phyloP scores from a whole-genome alignment of 2,113 vertebrate species.

The Gallinago undulata region DNA sequence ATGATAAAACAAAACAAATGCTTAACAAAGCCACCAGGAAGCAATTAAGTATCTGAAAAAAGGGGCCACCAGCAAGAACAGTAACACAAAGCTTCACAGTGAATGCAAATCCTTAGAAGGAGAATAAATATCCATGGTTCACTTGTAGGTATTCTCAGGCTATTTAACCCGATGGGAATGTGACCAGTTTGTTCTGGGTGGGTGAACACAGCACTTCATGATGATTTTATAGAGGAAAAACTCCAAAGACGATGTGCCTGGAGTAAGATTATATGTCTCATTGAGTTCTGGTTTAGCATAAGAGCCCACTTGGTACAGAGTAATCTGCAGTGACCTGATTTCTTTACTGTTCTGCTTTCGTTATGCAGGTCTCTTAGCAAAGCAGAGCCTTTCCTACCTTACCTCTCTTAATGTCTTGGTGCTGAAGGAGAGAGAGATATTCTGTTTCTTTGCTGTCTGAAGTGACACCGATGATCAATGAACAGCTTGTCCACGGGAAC shows the following conservation, averaged over 20 bases:
- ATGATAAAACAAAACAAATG: constrained; percentile 23
- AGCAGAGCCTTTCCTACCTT: background rate
- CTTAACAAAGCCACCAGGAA: constrained; percentile 6
- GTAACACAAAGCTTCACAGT: background rate
- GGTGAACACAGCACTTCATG: background rate
- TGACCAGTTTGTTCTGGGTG: background rate
- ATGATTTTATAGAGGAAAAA: background rate
- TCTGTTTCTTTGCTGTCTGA: background rate
- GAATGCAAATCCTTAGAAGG: background rate
- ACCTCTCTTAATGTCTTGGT: background rate
- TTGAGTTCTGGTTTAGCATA: background rate
- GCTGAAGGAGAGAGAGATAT: background rate
- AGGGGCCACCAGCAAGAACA: background rate
- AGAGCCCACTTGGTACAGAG: background rate
- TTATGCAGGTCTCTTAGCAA: background rate
- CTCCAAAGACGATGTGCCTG: background rate
- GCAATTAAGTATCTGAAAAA: background rate
- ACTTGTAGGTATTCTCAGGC: background rate
- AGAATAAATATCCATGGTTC: background rate
- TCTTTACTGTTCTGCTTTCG: background rate
- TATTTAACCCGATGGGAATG: background rate
- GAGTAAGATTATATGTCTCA: background rate
- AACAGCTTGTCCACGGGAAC: background rate
- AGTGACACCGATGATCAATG: background rate
- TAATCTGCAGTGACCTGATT: background rate